Percentiles rank a stretch among this genome's conserved stretches.
These are phyloP conservation scores for Drosophila kohkoa DNA, from an alignment of 1,140 invertebrate species.

Conservation along the genomic window DNA sequence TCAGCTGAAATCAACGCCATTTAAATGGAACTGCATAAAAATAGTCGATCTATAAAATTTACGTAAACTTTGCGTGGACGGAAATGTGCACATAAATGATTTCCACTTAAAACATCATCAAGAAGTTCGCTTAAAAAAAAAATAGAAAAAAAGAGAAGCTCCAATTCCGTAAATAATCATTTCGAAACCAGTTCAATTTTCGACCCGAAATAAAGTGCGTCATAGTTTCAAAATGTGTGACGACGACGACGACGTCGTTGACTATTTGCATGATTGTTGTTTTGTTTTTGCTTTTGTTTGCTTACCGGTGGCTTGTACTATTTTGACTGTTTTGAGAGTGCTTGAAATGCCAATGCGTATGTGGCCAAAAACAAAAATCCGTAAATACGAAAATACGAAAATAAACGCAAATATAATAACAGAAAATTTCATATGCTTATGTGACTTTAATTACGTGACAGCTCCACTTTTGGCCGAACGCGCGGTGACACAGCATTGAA, in stretches of 20 bases:
- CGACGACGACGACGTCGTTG: not conserved
- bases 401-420: slow-evolving; percentile 46
- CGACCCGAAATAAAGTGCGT: slow-evolving; percentile 21
- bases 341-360: slow-evolving; percentile 68
- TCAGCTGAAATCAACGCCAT: not conserved
- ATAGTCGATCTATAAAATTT: slow-evolving; percentile 6
- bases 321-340: slow-evolving; percentile 46
- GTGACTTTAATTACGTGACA: slow-evolving; percentile 79
- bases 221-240: slow-evolving; percentile 1
- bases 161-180: slow-evolving; percentile 7
- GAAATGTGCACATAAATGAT: slow-evolving; percentile 16
- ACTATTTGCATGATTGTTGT: slow-evolving; percentile 6
- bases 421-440: slow-evolving; percentile 61
- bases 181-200: slow-evolving; percentile 17
- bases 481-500: slow-evolving; percentile 62
- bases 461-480: slow-evolving; percentile 42
- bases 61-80: not conserved
- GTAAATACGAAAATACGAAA: slow-evolving; percentile 2
- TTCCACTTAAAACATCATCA: slow-evolving; percentile 11
- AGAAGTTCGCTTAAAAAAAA: slow-evolving; percentile 1
- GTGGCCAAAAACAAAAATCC: slow-evolving; percentile 21
- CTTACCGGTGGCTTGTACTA: slow-evolving; percentile 9
- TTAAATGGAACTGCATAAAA: slow-evolving; percentile 4
- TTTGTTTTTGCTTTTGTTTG: not conserved
- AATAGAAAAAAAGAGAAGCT: not conserved